Conservation (phyloP, 2,113 vertebrate genomes). For the Hypanus sabinus region DNA sequence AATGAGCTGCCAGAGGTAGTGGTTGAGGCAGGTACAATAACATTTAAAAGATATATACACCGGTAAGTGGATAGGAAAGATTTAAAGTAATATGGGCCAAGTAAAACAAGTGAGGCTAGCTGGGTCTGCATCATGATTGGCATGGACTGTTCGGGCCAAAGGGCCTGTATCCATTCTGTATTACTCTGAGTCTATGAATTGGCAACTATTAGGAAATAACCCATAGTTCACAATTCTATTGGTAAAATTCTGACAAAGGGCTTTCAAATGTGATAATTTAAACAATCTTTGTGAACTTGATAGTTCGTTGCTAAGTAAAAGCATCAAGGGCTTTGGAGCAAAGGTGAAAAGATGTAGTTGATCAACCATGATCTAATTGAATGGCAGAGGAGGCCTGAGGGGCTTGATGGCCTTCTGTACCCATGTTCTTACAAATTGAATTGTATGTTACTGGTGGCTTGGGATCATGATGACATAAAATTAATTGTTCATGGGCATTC, state of each 20-base stretch:
- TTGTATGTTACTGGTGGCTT: neutral
- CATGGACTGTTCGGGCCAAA: too few species aligned
- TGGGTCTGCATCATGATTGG: too few species aligned
- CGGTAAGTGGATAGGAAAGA: too few species aligned
- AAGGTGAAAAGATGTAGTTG: neutral
- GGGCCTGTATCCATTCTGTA: too few species aligned
- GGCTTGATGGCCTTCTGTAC: neutral
- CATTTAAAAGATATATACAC: too few species aligned
- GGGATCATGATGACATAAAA: neutral
- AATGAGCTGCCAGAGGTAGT: too few species aligned
- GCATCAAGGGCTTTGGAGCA: neutral
- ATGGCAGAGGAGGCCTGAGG: neutral
- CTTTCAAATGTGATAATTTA: neutral
- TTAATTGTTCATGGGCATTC: constrained; percentile 5
- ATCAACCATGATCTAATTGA: constrained; percentile 3
- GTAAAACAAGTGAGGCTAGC: too few species aligned
- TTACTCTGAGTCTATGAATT: neutral
- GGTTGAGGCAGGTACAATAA: too few species aligned
- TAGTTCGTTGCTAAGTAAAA: neutral
- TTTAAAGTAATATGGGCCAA: too few species aligned
- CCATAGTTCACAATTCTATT: neutral
- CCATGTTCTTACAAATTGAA: constrained; percentile 19
- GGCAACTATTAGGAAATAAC: neutral
- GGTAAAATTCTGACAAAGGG: neutral
- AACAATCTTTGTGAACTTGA: neutral